Evolutionary conservation across 2,888 invertebrate species (phyloP), one percentile per base, ranked within the genome.

Genomic region (Anticlea derivata): DNA sequence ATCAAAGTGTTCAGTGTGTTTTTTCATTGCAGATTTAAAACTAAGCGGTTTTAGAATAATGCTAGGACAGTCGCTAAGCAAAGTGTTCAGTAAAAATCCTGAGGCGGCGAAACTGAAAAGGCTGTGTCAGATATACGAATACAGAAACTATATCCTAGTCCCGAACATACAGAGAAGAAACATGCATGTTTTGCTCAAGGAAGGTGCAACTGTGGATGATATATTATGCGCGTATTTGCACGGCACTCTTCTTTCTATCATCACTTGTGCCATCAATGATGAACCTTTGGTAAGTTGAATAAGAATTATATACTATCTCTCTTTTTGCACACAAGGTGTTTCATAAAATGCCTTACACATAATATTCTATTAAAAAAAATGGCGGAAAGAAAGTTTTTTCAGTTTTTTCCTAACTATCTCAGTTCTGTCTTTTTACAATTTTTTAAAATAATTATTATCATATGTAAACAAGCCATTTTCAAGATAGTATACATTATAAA

Each of bases 171-270:
- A 79, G 29, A 72, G 70, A 2, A 82, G 81, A 51, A 82, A 70
- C 13, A 92, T 95, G 66, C 86, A 91, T 68, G 84, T 96, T 11
- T 73, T 91, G 24, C 71, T 95, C 1, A 87, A 91, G 50, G 86
- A 91, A 37, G 76, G 87, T n/a, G 90, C 92, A 12, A 71, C 67
- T 0, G 69, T 91, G 0, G 77, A 79, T 39, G 93, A 94, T 60
- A 83, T 94, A n/a, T 69, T 96, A 6, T 90, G 92, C 68, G 93
- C 93, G 3, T 95, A 94, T 73, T 94, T 94, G 61, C 93, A 95
- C 67, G 94, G 94, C 3, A 91, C 93, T 17, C 72, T 95, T 44
- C 81, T 93, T 11, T 72, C 86, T 0, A 68, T 77, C 5, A 55
- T 78, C 1, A 75, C 64, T 0, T 81, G 78, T 50, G 75, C 81